Evolutionary conservation across 2,888 invertebrate genomes (phyloP).

Genomic region (Agriopis marginaria): DNA sequence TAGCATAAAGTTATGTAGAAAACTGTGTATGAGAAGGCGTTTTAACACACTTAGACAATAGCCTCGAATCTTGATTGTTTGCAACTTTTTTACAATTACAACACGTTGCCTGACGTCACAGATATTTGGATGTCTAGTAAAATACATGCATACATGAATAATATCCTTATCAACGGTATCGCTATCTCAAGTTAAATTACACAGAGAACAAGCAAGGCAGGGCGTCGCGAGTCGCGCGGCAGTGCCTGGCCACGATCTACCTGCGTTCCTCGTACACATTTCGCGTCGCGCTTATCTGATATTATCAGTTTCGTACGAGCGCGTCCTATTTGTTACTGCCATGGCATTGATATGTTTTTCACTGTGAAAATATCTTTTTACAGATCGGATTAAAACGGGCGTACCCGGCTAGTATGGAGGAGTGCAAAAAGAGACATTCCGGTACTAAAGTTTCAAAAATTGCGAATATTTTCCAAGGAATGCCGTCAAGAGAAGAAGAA

Average conservation of each 20-base stretch:
- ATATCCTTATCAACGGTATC: slow-evolving; percentile 79
- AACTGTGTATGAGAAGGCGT: slow-evolving; percentile 16
- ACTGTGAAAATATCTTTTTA: slow-evolving; percentile 66
- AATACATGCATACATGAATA: slow-evolving; percentile 42
- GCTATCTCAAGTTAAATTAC: slow-evolving; percentile 82
- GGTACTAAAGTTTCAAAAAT: slow-evolving; percentile 96
- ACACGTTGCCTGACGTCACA: slow-evolving; percentile 28
- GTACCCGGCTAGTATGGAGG: slow-evolving; percentile 88
- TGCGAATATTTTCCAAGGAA: slow-evolving; percentile 95
- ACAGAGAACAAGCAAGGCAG: slow-evolving; percentile 73
- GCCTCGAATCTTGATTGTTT: slow-evolving; percentile 4
- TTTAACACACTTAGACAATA: slow-evolving; percentile 21
- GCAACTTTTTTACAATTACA: slow-evolving; percentile 27
- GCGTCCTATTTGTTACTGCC: slow-evolving; percentile 63
- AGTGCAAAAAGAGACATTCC: slow-evolving; percentile 87
- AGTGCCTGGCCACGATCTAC: slow-evolving; percentile 71
- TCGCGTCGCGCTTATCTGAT: slow-evolving; percentile 67
- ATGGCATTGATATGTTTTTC: slow-evolving; percentile 57
- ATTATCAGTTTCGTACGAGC: slow-evolving; percentile 66
- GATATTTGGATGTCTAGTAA: slow-evolving; percentile 52
- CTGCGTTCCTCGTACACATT: slow-evolving; percentile 66
- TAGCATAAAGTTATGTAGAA: background rate
- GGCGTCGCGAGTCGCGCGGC: slow-evolving; percentile 62
- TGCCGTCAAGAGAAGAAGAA: slow-evolving; percentile 86
- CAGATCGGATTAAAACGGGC: slow-evolving; percentile 84